Conservation (phyloP, 2,797 vertebrate species). For the Sciurus vulgaris region DNA sequence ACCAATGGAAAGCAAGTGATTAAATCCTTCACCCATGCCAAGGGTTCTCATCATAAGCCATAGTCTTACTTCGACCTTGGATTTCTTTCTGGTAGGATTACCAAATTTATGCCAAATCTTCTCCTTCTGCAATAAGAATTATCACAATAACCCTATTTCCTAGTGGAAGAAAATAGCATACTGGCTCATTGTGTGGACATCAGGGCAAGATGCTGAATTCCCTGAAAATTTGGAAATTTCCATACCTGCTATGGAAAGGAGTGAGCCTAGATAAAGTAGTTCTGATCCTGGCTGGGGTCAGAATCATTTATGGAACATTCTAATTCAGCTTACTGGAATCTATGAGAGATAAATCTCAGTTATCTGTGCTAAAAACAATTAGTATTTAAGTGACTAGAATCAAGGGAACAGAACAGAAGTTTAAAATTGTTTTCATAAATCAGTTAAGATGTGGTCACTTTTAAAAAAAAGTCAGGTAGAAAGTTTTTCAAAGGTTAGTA, state of each 20-base stretch:
- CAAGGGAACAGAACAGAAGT: constrained; percentile 14
- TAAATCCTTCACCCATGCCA: background rate
- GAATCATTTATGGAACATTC: background rate
- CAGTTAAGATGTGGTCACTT: constrained; percentile 51
- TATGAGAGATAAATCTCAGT: background rate
- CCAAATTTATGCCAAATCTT: background rate
- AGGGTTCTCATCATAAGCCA: background rate
- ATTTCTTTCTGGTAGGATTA: background rate
- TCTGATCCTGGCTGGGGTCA: background rate
- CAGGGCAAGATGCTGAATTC: background rate
- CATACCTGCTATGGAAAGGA: background rate
- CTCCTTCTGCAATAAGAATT: background rate
- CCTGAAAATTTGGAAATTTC: background rate
- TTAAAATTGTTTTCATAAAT: constrained; percentile 49
- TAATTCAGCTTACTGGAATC: background rate
- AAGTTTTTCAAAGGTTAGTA: constrained; percentile 51
- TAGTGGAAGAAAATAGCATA: background rate
- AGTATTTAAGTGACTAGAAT: constrained; percentile 39
- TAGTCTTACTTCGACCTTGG: background rate
- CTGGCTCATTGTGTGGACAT: background rate
- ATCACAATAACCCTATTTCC: background rate
- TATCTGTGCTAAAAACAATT: background rate
- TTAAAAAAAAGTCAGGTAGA: constrained; percentile 29
- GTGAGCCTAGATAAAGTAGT: too few species aligned
- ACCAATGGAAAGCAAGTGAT: background rate